phyloP scores from a whole-genome alignment of 2,888 invertebrate species.

The Lamproptera curius region DNA sequence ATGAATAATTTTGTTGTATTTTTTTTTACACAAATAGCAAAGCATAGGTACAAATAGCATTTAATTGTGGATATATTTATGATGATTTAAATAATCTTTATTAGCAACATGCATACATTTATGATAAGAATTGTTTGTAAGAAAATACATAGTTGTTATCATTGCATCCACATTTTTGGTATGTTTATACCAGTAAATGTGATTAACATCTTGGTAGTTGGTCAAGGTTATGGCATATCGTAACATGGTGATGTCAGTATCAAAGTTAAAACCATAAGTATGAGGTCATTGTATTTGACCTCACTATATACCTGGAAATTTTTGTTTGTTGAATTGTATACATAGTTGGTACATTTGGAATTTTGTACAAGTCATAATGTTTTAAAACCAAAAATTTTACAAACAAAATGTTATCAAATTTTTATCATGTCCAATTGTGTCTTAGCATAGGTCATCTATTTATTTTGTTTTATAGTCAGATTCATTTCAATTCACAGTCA shows the following conservation, averaged over 20 bases:
- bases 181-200: neutral
- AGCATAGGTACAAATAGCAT: too few species aligned
- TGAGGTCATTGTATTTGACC: conserved; percentile 12
- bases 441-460: neutral
- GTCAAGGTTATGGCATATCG: conserved; percentile 4
- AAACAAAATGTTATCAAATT: too few species aligned
- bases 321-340: conserved; percentile 1
- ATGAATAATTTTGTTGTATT: neutral
- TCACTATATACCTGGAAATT: conserved; percentile 9
- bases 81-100: neutral
- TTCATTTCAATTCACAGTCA: neutral
- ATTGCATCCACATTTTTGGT: neutral
- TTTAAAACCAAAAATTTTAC: too few species aligned
- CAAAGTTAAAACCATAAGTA: conserved; percentile 5
- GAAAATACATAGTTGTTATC: neutral
- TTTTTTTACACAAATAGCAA: too few species aligned
- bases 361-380: too few species aligned
- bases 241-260: conserved; percentile 7
- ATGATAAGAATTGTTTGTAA: neutral
- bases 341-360: too few species aligned
- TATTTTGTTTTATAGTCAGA: neutral
- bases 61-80: neutral
- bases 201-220: neutral
- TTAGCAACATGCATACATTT: too few species aligned
- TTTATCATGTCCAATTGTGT: neutral